Percentiles rank a stretch among this genome's conserved stretches.
These are phyloP conservation scores for Drosophila neotestacea DNA, from an alignment of 2,888 invertebrate genomes.

Conservation along the genomic window DNA sequence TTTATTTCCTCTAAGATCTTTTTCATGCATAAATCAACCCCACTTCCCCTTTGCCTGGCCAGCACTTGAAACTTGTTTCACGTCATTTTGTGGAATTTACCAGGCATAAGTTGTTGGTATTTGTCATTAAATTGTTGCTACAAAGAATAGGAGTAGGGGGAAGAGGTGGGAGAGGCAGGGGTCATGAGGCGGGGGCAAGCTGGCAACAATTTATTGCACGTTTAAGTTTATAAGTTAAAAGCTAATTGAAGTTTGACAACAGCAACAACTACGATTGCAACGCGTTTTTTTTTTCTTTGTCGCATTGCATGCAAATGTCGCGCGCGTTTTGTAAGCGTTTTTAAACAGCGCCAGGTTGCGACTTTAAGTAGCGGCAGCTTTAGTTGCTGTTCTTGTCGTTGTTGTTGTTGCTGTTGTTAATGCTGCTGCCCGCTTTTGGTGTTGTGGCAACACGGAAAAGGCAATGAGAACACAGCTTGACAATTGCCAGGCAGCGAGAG, in stretches of 20 bases:
- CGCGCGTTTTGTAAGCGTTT: conserved; percentile 50
- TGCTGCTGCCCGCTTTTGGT: conserved; percentile 45
- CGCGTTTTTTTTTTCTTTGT: conserved; percentile 30
- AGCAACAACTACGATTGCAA: conserved; percentile 21
- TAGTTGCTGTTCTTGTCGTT: background rate
- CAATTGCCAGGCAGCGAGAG: conserved; percentile 50
- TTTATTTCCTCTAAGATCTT: conserved; percentile 38
- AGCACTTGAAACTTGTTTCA: conserved; percentile 62
- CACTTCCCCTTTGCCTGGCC: background rate
- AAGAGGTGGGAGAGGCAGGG: too few species aligned
- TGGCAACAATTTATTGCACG: conserved; percentile 69
- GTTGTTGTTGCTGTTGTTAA: background rate
- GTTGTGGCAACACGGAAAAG: conserved; percentile 56
- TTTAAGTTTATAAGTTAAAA: conserved; percentile 73
- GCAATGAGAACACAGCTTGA: conserved; percentile 60
- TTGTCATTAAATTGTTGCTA: conserved; percentile 42
- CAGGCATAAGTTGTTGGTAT: conserved; percentile 52
- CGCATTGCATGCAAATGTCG: conserved; percentile 53
- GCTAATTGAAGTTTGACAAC: conserved; percentile 74
- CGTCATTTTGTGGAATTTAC: conserved; percentile 55
- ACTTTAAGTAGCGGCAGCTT: conserved; percentile 13
- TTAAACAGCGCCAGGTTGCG: conserved; percentile 38
- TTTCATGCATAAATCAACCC: conserved; percentile 65
- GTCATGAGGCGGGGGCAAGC: background rate
- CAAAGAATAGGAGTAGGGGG: background rate